Evolutionary conservation across 2,113 vertebrate genomes (phyloP).

Genomic region (Oceanodroma tethys): DNA sequence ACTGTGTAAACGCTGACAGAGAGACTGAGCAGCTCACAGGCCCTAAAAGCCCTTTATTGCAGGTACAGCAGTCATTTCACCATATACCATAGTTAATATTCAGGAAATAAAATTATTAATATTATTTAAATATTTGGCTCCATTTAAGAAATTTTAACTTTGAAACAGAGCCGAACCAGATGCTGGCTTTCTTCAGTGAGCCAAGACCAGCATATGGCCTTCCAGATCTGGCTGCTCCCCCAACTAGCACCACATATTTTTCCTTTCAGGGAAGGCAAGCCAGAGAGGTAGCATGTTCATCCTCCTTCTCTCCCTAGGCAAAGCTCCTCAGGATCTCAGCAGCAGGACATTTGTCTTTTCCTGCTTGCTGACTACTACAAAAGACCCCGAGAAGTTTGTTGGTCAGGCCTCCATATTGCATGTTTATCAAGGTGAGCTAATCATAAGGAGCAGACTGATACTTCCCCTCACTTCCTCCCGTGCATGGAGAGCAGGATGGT

Average conservation of each 20-base stretch:
- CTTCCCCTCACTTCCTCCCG: background rate
- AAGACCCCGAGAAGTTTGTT: background rate
- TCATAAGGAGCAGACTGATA: background rate
- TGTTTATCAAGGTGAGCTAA: background rate
- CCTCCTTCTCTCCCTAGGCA: background rate
- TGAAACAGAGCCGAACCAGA: slow-evolving; percentile 41
- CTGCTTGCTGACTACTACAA: background rate
- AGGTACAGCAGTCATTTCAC: slow-evolving; percentile 24
- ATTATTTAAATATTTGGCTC: slow-evolving; percentile 53
- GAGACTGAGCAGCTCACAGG: slow-evolving; percentile 10
- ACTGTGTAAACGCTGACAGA: background rate
- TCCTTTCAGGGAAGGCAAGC: background rate
- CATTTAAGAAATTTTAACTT: slow-evolving; percentile 26
- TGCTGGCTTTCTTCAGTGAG: slow-evolving; percentile 3
- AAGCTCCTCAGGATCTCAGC: background rate
- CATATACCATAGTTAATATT: slow-evolving; percentile 1
- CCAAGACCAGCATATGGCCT: slow-evolving; percentile 38
- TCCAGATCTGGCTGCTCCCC: background rate
- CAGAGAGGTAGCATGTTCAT: background rate
- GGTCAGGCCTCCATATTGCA: background rate
- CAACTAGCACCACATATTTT: background rate
- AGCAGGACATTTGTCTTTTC: background rate
- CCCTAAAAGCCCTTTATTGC: slow-evolving; percentile 11
- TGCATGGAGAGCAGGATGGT: background rate
- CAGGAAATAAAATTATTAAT: slow-evolving; percentile 58